These are phyloP conservation scores for Mus pahari DNA, from an alignment of 2,113 vertebrate species.

Conservation along the genomic window DNA sequence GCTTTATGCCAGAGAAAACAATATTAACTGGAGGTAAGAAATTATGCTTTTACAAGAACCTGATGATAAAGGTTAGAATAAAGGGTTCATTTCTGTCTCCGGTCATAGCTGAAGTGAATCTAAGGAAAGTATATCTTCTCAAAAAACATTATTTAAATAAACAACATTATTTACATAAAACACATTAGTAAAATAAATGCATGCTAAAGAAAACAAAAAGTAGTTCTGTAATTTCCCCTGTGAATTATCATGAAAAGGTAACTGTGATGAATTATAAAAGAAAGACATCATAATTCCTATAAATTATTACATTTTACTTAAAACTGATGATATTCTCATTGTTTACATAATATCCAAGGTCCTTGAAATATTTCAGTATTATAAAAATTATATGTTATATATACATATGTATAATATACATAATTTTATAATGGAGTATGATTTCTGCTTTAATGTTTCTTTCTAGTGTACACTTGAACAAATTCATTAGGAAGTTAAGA, in stretches of 20 bases:
- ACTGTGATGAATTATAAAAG: background rate
- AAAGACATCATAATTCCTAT: background rate
- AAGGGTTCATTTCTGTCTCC: background rate
- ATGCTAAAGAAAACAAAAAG: conserved; percentile 2
- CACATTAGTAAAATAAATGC: conserved; percentile 24
- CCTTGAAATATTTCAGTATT: conserved; percentile 1
- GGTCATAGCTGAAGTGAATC: conserved; percentile 25
- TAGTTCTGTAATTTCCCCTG: background rate
- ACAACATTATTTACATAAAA: conserved; percentile 41
- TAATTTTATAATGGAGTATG: background rate
- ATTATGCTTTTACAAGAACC: background rate
- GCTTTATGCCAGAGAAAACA: background rate
- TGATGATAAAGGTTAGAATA: background rate
- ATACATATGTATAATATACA: background rate
- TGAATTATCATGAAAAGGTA: conserved; percentile 29
- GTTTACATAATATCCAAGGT: background rate
- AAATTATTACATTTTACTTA: conserved; percentile 6
- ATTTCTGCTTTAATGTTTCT: conserved; percentile 32
- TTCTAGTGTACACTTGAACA: background rate
- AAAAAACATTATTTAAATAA: conserved; percentile 47
- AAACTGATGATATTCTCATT: background rate
- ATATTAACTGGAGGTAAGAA: background rate
- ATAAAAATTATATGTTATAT: conserved; percentile 22
- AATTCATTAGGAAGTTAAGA: conserved; percentile 20
- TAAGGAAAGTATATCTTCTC: background rate